These are phyloP conservation scores for Hipposideros armiger DNA, from an alignment of 2,113 vertebrate species.

Conservation along the genomic window DNA sequence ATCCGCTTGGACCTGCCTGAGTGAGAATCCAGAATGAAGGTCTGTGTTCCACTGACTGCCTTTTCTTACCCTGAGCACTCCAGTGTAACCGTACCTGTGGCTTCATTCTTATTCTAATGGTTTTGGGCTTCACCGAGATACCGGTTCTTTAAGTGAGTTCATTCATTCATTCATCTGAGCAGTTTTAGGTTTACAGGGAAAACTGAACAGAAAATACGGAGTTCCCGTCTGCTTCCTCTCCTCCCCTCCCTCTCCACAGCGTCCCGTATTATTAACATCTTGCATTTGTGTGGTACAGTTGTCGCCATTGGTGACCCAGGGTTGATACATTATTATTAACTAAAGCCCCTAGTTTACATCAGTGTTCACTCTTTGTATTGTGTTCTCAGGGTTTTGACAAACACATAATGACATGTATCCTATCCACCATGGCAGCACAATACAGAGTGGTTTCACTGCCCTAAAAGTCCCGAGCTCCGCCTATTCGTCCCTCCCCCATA, in stretches of 20 bases:
- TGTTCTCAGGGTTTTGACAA: not conserved
- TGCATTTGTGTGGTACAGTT: rapidly evolving
- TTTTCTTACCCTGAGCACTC: not conserved
- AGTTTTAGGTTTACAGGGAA: not conserved
- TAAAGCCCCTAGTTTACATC: rapidly evolving
- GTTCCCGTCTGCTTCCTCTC: not conserved
- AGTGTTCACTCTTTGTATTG: not conserved
- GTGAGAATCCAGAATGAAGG: not conserved
- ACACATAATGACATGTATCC: not conserved
- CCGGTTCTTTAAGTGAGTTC: not conserved
- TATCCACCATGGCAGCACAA: too few relatives aligned
- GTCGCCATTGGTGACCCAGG: not conserved
- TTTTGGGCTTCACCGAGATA: not conserved
- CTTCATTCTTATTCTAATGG: not conserved
- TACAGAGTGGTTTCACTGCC: not conserved
- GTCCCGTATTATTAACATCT: not conserved
- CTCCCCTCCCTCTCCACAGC: too few relatives aligned
- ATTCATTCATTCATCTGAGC: too few relatives aligned
- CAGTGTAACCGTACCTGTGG: rapidly evolving
- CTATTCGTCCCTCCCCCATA: not conserved
- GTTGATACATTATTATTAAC: rapidly evolving
- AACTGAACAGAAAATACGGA: not conserved
- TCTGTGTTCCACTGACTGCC: rapidly evolving
- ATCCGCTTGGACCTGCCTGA: rapidly evolving
- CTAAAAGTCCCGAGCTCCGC: not conserved